Base-by-base conservation (phyloP, 2,888 invertebrate species). In the Omphaloscelis lunosa region DNA sequence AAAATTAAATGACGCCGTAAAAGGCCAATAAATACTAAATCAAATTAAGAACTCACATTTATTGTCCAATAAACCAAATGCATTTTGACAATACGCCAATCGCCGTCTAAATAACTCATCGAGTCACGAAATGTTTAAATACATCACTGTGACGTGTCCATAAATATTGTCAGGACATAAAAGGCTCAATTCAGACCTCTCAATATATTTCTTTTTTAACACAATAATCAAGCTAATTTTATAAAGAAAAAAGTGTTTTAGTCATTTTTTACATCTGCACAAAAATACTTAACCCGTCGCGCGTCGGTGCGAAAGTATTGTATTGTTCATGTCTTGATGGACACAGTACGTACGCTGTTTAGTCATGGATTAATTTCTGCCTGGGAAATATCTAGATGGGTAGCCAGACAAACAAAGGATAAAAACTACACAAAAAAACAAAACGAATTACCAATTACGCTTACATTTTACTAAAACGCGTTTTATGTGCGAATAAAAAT, bases 401-500 rank as follows among this genome's bases (percentile, higher is more conserved):
- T 86, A 87, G 90, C 90, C 90, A 93, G 91, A 91, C 90, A 88
- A 89, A 79, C 81, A 85, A 83, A 84, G 77, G 72, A 77, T 81
- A 83, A 80, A 82, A 83, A 86, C 66, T 82, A 75, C 72, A 83
- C 80, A 87, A 90, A 92, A 92, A 91, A 92, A 91, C 91, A 82
- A 82, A 72, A 88, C 90, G 89, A 93, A 92, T 92, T 90, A 88
- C 90, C 92, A 93, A 94, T 93, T 93, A 93, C 91, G 78, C 91
- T 87, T 88, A 90, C 87, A 90, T 90, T 89, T 86, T 71, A 29
- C 75, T 79, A 85, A 89, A 92, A 90, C 90, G 85, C 79, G 89
- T 89, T 93, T 92, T 91, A 92, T 91, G 84, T 82, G 79, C 84
- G 86, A 90, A 89, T 88, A 90, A 92, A 89, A 85, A 80, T 83